Conservation (phyloP, 2,888 invertebrate genomes). For the Eupithecia centaureata region DNA sequence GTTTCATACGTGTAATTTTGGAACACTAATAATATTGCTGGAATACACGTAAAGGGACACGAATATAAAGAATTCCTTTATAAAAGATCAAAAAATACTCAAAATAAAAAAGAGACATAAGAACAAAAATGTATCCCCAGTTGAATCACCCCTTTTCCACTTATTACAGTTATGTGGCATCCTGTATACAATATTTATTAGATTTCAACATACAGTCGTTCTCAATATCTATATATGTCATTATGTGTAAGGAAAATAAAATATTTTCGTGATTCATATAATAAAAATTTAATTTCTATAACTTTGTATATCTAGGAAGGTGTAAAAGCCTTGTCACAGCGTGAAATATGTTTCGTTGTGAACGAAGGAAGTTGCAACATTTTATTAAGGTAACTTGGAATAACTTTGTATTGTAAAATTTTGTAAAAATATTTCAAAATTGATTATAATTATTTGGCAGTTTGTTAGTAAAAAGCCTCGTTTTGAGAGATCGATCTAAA, state of each 20-base stretch:
- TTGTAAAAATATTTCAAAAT: slow-evolving; percentile 32
- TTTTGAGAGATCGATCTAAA: slow-evolving; percentile 40
- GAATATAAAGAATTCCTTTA: too few relatives aligned
- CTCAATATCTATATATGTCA: neutral
- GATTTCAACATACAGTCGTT: neutral
- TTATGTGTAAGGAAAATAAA: neutral
- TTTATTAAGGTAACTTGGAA: neutral
- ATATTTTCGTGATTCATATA: neutral
- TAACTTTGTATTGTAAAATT: slow-evolving; percentile 5
- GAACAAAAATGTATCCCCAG: too few relatives aligned
- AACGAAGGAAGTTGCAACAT: neutral
- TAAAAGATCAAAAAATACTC: too few relatives aligned
- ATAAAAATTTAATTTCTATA: neutral
- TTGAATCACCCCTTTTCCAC: too few relatives aligned
- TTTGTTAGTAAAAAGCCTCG: slow-evolving; percentile 25
- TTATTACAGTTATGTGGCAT: too few relatives aligned
- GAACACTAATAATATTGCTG: too few relatives aligned
- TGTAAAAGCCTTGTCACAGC: neutral
- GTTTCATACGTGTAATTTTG: too few relatives aligned
- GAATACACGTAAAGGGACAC: too few relatives aligned
- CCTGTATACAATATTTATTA: neutral
- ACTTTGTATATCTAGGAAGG: neutral
- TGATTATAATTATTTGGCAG: slow-evolving; percentile 36
- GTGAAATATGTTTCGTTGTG: slow-evolving; percentile 5
- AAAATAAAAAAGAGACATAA: too few relatives aligned